A percentile compares a stretch with the other conserved stretches of the same genome.
These are phyloP conservation scores for Drosophila lowei DNA, from an alignment of 1,140 invertebrate species.

Conservation along the genomic window DNA sequence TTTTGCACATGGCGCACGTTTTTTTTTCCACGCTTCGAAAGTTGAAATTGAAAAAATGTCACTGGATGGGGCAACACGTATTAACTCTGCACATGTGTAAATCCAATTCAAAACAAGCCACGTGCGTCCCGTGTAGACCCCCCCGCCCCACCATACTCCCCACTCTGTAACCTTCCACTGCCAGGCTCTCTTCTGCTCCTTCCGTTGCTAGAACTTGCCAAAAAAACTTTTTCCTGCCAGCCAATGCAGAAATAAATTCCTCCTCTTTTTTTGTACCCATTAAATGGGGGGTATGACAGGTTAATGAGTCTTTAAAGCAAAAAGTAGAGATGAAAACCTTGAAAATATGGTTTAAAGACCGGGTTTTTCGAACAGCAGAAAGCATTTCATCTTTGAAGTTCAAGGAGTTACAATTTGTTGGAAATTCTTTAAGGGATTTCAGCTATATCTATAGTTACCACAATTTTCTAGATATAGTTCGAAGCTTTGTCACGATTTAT, in stretches of 20 bases:
- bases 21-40: slow-evolving; percentile 36
- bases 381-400: too few species aligned
- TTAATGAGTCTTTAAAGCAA: too few species aligned
- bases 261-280: background rate
- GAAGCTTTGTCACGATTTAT: too few species aligned
- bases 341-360: too few species aligned
- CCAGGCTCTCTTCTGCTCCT: slow-evolving; percentile 3
- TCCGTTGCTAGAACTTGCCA: slow-evolving; percentile 11
- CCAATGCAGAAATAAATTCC: slow-evolving; percentile 50
- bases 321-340: too few species aligned
- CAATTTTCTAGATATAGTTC: too few species aligned
- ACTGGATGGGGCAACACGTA: slow-evolving; percentile 51
- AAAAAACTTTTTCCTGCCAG: slow-evolving; percentile 45
- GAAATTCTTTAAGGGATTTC: too few species aligned
- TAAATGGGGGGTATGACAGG: too few species aligned
- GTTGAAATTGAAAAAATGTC: slow-evolving; percentile 75
- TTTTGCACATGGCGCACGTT: slow-evolving; percentile 30
- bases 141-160: background rate
- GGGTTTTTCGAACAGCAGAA: too few species aligned
- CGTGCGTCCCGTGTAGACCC: slow-evolving; percentile 32
- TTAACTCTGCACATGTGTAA: slow-evolving; percentile 77
- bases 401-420: too few species aligned
- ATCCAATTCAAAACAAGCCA: slow-evolving; percentile 78
- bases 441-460: too few species aligned
- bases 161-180: background rate